Conservation (phyloP, 2,113 vertebrate genomes). For the Genyomyrus donnyi region DNA sequence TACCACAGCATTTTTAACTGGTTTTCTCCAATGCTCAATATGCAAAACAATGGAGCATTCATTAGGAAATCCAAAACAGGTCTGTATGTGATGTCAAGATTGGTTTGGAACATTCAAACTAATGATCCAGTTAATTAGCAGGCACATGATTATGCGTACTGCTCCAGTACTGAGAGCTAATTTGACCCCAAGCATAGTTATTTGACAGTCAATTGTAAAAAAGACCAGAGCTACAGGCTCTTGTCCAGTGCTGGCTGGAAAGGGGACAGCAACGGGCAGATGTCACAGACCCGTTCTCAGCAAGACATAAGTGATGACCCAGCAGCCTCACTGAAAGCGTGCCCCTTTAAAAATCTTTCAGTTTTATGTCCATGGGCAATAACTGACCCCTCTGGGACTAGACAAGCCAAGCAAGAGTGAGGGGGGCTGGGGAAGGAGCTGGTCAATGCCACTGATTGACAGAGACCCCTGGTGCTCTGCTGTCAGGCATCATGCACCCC, state of each 20-base stretch:
- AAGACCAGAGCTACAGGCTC: background rate
- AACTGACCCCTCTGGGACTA: background rate
- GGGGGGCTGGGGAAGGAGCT: background rate
- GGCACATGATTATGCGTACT: background rate
- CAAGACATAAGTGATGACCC: background rate
- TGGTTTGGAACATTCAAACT: background rate
- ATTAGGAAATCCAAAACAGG: background rate
- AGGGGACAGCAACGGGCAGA: background rate
- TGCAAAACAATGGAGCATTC: background rate
- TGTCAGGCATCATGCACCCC: background rate
- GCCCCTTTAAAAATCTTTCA: background rate
- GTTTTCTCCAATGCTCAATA: background rate
- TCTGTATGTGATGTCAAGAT: background rate
- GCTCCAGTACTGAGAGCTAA: background rate
- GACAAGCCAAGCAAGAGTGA: background rate
- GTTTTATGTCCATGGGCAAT: background rate
- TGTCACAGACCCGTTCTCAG: background rate
- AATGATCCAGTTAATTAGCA: background rate
- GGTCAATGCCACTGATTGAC: background rate
- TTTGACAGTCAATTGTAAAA: background rate
- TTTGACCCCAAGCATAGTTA: background rate
- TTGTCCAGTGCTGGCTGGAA: background rate
- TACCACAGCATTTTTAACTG: background rate
- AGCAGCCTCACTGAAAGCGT: background rate
- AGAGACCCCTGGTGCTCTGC: background rate